Percentiles rank a stretch among this genome's conserved stretches.
These are phyloP conservation scores for Canis aureus DNA, from an alignment of 2,113 vertebrate genomes.

Conservation along the genomic window DNA sequence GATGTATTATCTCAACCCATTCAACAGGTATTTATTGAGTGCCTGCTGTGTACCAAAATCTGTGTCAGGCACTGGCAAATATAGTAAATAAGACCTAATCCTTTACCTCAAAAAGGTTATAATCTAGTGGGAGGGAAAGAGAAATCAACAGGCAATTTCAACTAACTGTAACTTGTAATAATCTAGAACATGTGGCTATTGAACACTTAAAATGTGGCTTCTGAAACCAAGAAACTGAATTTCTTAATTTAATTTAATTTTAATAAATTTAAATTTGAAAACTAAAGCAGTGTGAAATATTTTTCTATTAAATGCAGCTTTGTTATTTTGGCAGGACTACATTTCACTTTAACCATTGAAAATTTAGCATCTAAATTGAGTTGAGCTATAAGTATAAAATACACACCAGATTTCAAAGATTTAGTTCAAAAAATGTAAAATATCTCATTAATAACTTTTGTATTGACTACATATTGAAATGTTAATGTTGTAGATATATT, in stretches of 20 bases:
- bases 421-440: neutral
- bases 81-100: neutral
- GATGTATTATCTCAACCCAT: neutral
- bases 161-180: neutral
- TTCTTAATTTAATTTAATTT: conserved; percentile 56
- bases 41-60: neutral
- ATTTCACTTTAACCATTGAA: neutral
- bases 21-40: neutral
- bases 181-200: conserved; percentile 33
- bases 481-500: neutral
- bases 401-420: neutral
- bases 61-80: neutral
- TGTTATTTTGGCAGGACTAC: conserved; percentile 3
- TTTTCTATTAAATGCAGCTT: conserved; percentile 31
- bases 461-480: neutral
- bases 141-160: conserved; percentile 48
- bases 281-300: neutral
- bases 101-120: neutral
- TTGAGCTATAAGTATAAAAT: neutral
- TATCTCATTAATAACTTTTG: neutral
- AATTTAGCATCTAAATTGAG: conserved; percentile 16
- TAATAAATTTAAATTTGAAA: conserved; percentile 48
- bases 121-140: neutral
- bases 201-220: neutral
- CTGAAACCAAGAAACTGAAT: neutral